These are phyloP conservation scores for Temnothorax nylanderi DNA, from an alignment of 1,140 invertebrate species.

Conservation along the genomic window DNA sequence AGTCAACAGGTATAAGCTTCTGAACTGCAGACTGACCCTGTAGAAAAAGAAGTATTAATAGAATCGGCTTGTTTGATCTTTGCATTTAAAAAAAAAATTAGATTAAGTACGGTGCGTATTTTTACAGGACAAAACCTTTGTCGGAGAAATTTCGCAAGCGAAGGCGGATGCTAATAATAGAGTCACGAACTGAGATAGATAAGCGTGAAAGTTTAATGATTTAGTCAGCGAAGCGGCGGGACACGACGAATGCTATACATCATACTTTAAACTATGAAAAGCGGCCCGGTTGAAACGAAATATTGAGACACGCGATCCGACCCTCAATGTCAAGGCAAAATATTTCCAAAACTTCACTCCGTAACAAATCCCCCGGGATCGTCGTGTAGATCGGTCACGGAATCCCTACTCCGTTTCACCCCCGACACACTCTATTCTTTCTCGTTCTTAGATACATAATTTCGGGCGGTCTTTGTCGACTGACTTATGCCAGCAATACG, in stretches of 20 bases:
- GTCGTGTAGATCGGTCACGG: constrained; percentile 60
- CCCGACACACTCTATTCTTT: constrained; percentile 52
- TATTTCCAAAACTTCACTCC: constrained; percentile 82
- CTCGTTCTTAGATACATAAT: constrained; percentile 73
- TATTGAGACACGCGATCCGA: constrained; percentile 78
- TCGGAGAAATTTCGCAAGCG: constrained; percentile 5
- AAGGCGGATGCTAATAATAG: constrained; percentile 33
- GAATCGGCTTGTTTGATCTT: constrained; percentile 55
- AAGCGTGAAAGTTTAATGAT: constrained; percentile 35
- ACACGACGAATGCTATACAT: constrained; percentile 54
- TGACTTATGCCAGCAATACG: constrained; percentile 78
- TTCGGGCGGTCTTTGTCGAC: constrained; percentile 71
- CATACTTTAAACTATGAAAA: constrained; percentile 74
- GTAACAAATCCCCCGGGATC: constrained; percentile 76
- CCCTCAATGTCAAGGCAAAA: constrained; percentile 66
- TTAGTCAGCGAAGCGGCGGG: background rate
- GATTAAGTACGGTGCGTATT: constrained; percentile 37
- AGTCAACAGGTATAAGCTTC: background rate
- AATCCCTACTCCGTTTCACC: background rate
- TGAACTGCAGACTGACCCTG: too few relatives aligned
- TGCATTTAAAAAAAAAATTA: background rate
- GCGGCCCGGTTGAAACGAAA: constrained; percentile 66
- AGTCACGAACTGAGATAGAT: constrained; percentile 42
- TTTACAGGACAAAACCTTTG: background rate
- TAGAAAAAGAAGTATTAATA: background rate